These are phyloP conservation scores for Porphyrio hochstetteri DNA, from an alignment of 2,113 vertebrate species.

Conservation along the genomic window DNA sequence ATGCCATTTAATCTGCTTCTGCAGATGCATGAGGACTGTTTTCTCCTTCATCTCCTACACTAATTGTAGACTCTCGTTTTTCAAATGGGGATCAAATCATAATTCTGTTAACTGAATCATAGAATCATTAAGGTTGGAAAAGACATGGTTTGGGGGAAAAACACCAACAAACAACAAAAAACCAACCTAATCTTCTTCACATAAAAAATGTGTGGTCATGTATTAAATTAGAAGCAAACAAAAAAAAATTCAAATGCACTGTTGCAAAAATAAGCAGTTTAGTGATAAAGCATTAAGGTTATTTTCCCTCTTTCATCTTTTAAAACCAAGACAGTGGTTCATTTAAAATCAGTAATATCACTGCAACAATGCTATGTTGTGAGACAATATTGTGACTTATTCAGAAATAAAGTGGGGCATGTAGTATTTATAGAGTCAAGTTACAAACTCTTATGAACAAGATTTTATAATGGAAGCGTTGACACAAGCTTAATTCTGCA, in stretches of 20 bases:
- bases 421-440: slow-evolving; percentile 17
- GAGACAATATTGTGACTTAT: neutral
- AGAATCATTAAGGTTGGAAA: neutral
- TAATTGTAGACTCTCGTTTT: neutral
- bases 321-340: neutral
- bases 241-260: neutral
- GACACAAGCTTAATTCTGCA: slow-evolving; percentile 30
- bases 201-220: neutral
- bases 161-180: neutral
- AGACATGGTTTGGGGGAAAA: neutral
- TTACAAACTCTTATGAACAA: neutral
- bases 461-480: slow-evolving; percentile 51
- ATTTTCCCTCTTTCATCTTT: neutral
- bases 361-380: neutral
- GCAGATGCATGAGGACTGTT: neutral
- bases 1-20: neutral
- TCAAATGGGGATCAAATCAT: neutral
- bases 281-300: neutral
- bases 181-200: neutral
- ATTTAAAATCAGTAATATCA: neutral
- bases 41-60: neutral
- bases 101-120: neutral
- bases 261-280: neutral
- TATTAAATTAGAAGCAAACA: neutral
- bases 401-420: neutral